Evolutionary conservation across 1,140 invertebrate genomes (phyloP), one percentile per base, ranked within the genome.

Genomic region (Lethocerus indicus): DNA sequence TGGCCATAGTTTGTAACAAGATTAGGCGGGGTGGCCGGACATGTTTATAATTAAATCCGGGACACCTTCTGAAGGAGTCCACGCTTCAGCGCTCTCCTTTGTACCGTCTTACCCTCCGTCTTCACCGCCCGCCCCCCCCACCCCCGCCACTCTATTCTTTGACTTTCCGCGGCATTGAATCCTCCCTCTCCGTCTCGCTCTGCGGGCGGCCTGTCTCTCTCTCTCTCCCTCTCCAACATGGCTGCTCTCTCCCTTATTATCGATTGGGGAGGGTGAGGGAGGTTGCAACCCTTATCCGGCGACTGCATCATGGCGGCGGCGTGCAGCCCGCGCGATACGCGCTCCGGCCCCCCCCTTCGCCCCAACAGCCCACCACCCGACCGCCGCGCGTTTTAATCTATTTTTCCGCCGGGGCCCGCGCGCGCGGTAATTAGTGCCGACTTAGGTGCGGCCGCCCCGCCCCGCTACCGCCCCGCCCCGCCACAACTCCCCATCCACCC

Each of bases 1-100:
- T 39, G 43, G 27, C 50, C 42, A 51, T 51, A 51, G 50, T 51
- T 47, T 51, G 43, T 51, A 51, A 51, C 50, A 51, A 51, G 50
- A 51, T 51, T 51, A 51, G 27, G 43, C 24, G n/a, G 46, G 23
- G 29, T 21, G 40, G 23, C 35, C 25, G 50, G 50, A 51, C 50
- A 51, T 51, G 50, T 36, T 47, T 51, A 51, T 51, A 51, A 51
- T 51, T 51, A 51, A 51, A 51, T 51, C 50, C 43, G 14, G 23
- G 44, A 48, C 46, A 48, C 46, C 46, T 48, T 48, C 23, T 48
- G 46, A 48, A 28, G 27, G 39, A 28, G 16, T 39, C 23, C 18
- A 45, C 29, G 28, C 36, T 25, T 36, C 24, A 25, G 23, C 45
- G 14, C 20, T 26, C 6, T 5, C 32, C 44, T 51, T 46, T 51